Evolutionary conservation across 2,113 vertebrate species (phyloP), one percentile per base, ranked within the genome.

Genomic region (Pavo muticus): DNA sequence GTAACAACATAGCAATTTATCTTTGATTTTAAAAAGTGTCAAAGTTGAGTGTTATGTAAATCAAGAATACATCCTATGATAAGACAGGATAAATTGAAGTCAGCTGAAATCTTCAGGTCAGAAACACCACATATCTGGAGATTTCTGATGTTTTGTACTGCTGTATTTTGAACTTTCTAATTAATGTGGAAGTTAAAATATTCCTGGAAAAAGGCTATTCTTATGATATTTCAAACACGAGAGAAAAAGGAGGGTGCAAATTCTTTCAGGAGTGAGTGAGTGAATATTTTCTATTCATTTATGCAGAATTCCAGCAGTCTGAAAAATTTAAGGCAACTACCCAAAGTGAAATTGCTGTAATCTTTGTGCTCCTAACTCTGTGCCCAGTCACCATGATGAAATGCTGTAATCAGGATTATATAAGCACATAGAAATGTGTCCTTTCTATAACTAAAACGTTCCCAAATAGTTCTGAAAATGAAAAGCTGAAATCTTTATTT

Each of bases 361-460:
- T 80, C 27, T 23, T 40, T 40, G 9, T 85, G n/a, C 1, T 1
- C 47, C 48, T 83, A 91, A 88, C 89, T 91, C 39, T 71, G 32
- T 91, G 39, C 20, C 35, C 45, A 74, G 90, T 73, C 88, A 75
- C 75, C n/a, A 29, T 50, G 63, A 91, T 65, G 68, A 90, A 85
- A 94, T 90, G 17, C 57, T 72, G 24, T 75, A 93, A 52, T 86
- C 56, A 40, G 65, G 90, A 84, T 95, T 91, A 85, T 63, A 70
- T 86, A 83, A 40, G 29, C 39, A 29, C 16, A 68, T 25, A 86
- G 80, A 37, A 90, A 71, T 70, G 30, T 21, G 10, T 83, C 8
- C 14, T 64, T 94, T 93, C n/a, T 78, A 7, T 71, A 83, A 78
- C 35, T 86, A 91, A 84, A 90, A 61, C 61, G 18, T 64, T 95